Percentiles rank a stretch among this genome's conserved stretches.
phyloP scores from a whole-genome alignment of 2,797 vertebrate genomes.

The Passerculus sandwichensis region DNA sequence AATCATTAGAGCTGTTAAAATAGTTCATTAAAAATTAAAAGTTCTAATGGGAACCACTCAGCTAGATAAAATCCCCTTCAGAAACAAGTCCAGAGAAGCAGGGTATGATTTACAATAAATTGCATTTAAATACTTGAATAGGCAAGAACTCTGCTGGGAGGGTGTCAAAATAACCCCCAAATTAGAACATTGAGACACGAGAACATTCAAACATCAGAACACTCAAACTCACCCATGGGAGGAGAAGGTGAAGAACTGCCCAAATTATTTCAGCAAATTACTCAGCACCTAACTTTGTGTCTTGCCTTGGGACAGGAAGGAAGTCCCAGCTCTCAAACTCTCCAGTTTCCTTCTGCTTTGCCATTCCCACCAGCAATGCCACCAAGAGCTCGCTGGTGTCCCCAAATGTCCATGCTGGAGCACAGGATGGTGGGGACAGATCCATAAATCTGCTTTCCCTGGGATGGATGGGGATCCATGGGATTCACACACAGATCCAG shows the following conservation, averaged over 20 bases:
- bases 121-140: background rate
- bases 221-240: background rate
- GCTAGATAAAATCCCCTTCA: background rate
- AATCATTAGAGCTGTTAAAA: background rate
- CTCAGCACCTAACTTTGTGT: background rate
- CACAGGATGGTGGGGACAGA: background rate
- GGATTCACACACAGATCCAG: background rate
- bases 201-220: background rate
- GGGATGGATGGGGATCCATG: background rate
- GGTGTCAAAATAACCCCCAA: background rate
- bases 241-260: background rate
- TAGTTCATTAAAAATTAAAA: background rate
- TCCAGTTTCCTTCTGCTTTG: background rate
- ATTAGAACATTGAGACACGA: background rate
- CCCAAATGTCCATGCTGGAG: rapidly evolving
- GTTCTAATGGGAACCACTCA: background rate
- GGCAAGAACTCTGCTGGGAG: background rate
- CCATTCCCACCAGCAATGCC: background rate
- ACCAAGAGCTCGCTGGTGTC: rapidly evolving
- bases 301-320: background rate
- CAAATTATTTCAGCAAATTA: background rate
- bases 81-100: background rate
- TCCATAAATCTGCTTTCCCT: background rate
- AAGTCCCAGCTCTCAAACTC: background rate
- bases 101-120: background rate